A percentile compares a stretch with the other conserved stretches of the same genome.
Evolutionary conservation across 2,113 vertebrate species (phyloP).

Genomic region (Malurus elegans): DNA sequence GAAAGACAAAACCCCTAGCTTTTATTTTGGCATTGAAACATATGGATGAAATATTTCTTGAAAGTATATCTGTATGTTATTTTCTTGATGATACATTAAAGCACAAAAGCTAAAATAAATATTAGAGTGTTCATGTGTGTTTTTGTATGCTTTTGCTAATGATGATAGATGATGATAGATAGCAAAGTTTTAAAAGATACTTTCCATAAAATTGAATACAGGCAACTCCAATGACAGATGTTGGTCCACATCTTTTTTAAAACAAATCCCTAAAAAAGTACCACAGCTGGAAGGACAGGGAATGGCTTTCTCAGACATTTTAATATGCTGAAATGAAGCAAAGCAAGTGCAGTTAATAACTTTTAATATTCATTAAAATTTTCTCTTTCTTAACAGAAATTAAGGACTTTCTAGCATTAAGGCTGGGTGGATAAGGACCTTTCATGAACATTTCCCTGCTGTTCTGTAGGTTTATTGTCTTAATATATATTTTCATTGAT

Average conservation of each 20-base stretch:
- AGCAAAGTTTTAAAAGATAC: background rate
- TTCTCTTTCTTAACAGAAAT: background rate
- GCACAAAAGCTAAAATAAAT: background rate
- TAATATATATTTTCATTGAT: conserved; percentile 51
- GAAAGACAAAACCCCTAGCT: background rate
- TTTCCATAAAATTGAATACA: background rate
- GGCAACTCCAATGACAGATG: background rate
- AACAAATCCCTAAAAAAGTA: background rate
- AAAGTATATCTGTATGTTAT: background rate
- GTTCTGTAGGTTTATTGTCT: conserved; percentile 38
- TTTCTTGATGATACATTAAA: background rate
- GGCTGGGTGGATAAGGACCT: conserved; percentile 12
- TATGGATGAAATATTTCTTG: background rate
- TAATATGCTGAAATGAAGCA: background rate
- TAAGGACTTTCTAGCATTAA: background rate
- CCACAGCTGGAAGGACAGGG: background rate
- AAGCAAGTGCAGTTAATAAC: background rate
- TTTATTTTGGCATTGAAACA: background rate
- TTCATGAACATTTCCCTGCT: conserved; percentile 15
- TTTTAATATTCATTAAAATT: background rate
- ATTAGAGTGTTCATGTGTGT: background rate
- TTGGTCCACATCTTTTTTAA: background rate
- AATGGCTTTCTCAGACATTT: background rate
- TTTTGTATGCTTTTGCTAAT: background rate
- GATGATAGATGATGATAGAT: background rate